Evolutionary conservation across 1,140 invertebrate species (phyloP).

Genomic region (Philopotamus ludificatus): DNA sequence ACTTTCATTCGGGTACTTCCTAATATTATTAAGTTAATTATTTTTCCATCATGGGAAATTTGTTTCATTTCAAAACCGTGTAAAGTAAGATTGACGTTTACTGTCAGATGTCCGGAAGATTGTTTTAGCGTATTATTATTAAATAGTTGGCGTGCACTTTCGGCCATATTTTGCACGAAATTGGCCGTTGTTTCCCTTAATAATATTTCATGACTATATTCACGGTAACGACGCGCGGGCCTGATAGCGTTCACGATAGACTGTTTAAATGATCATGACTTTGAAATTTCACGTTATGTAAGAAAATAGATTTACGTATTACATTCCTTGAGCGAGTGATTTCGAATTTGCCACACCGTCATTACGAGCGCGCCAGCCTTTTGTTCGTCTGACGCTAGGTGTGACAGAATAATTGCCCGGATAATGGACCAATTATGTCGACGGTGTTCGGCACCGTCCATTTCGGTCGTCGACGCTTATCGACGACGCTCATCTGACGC

Average conservation of each 20-base stretch:
- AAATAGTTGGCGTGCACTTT: no score
- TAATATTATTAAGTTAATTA: no score
- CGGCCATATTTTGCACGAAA: no score
- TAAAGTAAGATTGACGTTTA: no score
- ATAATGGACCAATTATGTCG: conserved; percentile 26
- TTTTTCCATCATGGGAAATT: no score
- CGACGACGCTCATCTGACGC: not conserved
- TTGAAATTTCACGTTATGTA: conserved; percentile 8
- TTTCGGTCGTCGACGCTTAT: not conserved
- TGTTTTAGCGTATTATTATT: no score
- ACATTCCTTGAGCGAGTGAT: conserved; percentile 7
- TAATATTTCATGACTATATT: no score
- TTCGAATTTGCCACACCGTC: conserved; percentile 30
- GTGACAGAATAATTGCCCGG: conserved; percentile 32
- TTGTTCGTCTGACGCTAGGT: conserved; percentile 13
- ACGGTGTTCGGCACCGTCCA: not conserved
- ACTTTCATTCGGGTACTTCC: no score
- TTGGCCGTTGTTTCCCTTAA: no score
- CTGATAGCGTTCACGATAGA: not conserved
- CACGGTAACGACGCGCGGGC: no score
- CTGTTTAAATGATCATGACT: conserved; percentile 9
- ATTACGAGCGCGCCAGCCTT: conserved; percentile 21
- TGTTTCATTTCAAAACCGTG: no score
- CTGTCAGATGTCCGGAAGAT: no score
- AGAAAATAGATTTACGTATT: conserved; percentile 2